Percentiles rank a stretch among this genome's conserved stretches.
These are phyloP conservation scores for Hyles lineata DNA, from an alignment of 2,888 invertebrate species.

Conservation along the genomic window DNA sequence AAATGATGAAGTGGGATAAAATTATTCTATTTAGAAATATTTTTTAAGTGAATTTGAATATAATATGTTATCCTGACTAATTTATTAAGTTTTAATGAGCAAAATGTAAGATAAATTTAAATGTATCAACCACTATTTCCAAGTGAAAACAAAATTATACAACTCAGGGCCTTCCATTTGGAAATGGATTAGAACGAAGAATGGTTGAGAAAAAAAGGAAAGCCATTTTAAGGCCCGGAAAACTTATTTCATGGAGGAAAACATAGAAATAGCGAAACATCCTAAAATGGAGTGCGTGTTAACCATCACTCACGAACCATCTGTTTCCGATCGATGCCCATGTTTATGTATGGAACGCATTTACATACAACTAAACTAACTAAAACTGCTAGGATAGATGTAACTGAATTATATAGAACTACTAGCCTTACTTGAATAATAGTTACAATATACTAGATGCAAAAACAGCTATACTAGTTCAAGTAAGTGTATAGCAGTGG, in stretches of 20 bases:
- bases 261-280: conserved; percentile 2
- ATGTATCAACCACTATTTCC: too few species aligned
- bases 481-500: too few species aligned
- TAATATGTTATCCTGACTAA: too few species aligned
- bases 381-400: conserved; percentile 28
- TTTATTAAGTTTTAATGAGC: too few species aligned
- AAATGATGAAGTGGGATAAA: neutral
- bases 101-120: too few species aligned
- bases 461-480: too few species aligned
- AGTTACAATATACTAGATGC: neutral
- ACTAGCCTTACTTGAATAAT: neutral
- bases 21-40: neutral
- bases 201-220: too few species aligned
- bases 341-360: conserved; percentile 19
- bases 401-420: too few species aligned
- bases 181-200: too few species aligned
- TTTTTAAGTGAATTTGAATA: neutral
- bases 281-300: neutral
- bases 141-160: too few species aligned
- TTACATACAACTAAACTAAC: conserved; percentile 37
- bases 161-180: too few species aligned
- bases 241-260: neutral
- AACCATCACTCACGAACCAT: conserved; percentile 20
- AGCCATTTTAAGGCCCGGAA: neutral
- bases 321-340: conserved; percentile 10